Evolutionary conservation across 2,888 invertebrate species (phyloP).

Genomic region (Andrena camellia): DNA sequence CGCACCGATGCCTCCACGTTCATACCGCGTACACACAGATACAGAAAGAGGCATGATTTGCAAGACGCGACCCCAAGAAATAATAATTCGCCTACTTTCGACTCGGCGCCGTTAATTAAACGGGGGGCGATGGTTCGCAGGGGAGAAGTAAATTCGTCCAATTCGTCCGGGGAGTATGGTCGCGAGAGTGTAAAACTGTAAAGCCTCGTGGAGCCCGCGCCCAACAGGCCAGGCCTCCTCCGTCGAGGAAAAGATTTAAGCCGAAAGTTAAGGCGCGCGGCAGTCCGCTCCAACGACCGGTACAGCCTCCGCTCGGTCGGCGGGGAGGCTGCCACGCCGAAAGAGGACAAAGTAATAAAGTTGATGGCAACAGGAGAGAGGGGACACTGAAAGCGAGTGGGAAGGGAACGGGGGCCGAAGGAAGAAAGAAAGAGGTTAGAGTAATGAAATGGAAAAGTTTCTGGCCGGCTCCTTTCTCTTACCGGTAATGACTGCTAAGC

Average conservation of each 20-base stretch:
- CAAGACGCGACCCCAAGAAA: neutral
- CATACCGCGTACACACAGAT: neutral
- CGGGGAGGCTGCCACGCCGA: constrained; percentile 62
- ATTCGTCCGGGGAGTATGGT: constrained; percentile 27
- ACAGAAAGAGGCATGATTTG: too few species aligned
- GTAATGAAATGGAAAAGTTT: constrained; percentile 85
- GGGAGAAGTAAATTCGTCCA: constrained; percentile 20
- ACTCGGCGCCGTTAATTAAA: constrained; percentile 45
- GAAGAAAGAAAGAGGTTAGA: constrained; percentile 65
- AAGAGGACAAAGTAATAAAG: constrained; percentile 81
- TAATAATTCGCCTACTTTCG: constrained; percentile 11
- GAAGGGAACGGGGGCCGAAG: neutral
- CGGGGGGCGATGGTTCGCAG: neutral
- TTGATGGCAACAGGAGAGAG: constrained; percentile 72
- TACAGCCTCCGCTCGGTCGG: constrained; percentile 27
- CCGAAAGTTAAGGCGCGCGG: constrained; percentile 63
- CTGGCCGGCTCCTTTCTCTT: constrained; percentile 71
- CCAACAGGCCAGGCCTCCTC: neutral
- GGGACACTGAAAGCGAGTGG: constrained; percentile 20
- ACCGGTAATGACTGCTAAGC: constrained; percentile 81
- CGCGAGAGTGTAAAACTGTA: constrained; percentile 3
- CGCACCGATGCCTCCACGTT: neutral
- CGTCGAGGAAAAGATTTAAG: constrained; percentile 67
- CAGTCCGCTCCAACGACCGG: constrained; percentile 41
- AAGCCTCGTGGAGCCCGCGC: constrained; percentile 16